Conservation (phyloP, 2,888 invertebrate genomes). For the Synanthedon tipuliformis region DNA sequence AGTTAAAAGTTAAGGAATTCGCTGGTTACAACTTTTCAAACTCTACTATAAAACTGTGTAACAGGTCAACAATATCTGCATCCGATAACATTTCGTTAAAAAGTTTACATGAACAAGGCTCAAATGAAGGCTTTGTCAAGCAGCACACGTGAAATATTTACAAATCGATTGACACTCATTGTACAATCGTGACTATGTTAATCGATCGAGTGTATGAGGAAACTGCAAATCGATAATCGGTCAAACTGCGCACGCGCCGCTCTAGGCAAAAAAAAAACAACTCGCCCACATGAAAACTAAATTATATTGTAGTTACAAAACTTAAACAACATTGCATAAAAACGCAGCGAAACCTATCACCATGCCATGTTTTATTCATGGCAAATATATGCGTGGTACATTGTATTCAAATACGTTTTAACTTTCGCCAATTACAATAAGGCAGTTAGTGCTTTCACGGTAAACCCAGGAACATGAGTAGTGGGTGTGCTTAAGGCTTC, state of each 20-base stretch:
- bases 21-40: too few relatives aligned
- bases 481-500: constrained; percentile 17
- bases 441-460: constrained; percentile 39
- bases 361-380: constrained; percentile 54
- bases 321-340: constrained; percentile 43
- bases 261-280: constrained; percentile 1
- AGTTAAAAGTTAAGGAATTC: too few relatives aligned
- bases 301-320: constrained; percentile 32
- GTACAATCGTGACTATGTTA: too few relatives aligned
- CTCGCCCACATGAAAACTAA: constrained; percentile 15
- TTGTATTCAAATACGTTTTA: constrained; percentile 60
- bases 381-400: constrained; percentile 36
- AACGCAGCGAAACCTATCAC: constrained; percentile 22
- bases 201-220: too few relatives aligned
- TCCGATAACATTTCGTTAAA: too few relatives aligned
- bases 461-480: constrained; percentile 34
- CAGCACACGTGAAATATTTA: too few relatives aligned
- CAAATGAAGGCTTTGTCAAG: too few relatives aligned
- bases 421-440: constrained; percentile 62
- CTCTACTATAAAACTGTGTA: too few relatives aligned
- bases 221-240: neutral
- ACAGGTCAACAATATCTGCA: too few relatives aligned
- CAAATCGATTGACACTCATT: too few relatives aligned
- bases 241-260: neutral
- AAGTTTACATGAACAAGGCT: too few relatives aligned